Evolutionary conservation across 2,113 vertebrate species (phyloP).

Genomic region (Eudyptes chrysolophus): DNA sequence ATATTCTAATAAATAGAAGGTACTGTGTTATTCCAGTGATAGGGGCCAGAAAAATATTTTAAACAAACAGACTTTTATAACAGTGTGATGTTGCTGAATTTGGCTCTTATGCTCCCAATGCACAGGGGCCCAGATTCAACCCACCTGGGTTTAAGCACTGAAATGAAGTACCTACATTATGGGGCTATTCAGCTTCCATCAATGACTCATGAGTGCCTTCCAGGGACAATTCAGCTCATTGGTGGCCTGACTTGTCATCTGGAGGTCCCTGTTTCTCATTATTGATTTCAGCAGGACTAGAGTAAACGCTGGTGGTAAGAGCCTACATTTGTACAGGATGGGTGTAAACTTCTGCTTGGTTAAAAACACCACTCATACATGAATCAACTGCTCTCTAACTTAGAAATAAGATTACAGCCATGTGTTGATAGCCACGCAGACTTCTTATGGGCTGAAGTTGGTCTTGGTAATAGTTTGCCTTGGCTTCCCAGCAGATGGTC

Average conservation of each 20-base stretch:
- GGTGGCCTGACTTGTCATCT: not conserved
- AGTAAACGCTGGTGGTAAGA: not conserved
- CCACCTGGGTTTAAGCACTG: not conserved
- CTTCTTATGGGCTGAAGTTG: not conserved
- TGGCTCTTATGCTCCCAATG: not conserved
- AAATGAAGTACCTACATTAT: not conserved
- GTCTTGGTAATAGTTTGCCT: not conserved
- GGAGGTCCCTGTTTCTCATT: not conserved
- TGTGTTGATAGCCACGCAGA: not conserved
- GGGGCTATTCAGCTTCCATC: not conserved
- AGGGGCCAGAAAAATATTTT: not conserved
- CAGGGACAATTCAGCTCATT: not conserved
- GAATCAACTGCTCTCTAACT: not conserved
- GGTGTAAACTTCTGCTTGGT: not conserved
- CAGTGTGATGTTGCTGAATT: not conserved
- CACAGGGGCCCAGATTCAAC: not conserved
- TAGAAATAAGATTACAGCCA: not conserved
- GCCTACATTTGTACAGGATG: not conserved
- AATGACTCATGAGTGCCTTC: not conserved
- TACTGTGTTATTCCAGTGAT: rapidly evolving
- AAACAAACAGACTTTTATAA: not conserved
- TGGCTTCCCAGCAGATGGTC: conserved; percentile 14
- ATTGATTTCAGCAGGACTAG: not conserved
- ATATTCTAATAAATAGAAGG: not conserved
- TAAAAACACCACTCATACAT: not conserved